Evolutionary conservation across 2,888 invertebrate species (phyloP), one percentile per base, ranked within the genome.

Genomic region (Acleris sparsana): DNA sequence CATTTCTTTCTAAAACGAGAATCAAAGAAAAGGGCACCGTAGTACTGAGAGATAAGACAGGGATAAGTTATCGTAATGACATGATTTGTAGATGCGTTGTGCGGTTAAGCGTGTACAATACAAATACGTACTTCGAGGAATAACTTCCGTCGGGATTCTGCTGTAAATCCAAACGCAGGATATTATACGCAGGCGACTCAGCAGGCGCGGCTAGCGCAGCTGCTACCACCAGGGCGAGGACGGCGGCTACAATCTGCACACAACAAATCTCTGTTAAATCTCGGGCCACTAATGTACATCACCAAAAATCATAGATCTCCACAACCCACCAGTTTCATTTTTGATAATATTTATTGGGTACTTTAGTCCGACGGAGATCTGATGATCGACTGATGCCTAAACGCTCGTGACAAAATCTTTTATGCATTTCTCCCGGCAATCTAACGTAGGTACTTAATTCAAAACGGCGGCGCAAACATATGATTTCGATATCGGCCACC

Each of bases 281-380:
- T 6, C 22, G 18, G 44, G 39, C 18, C 53, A 46, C 11, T 59
- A 13, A 13, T 33, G 39, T 39, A 60, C 18, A 39, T 56, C 51
- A 52, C 60, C 13, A 7, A 39, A 43, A 55, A 29, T 18, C 33
- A n/a, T 46, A 46, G 52, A 62, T 7, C 55, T 20, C 39, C 43
- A 53, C 48, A 62, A 87, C 89, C 74, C 84, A 91, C 92, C 86
- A 87, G 75, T 86, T 92, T 91, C 92, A 92, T 92, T 76, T 80
- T 86, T 86, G 76, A 73, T 79, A 55, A 59, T 68, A 39, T 53
- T 60, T 39, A 11, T 74, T 66, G 74, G 77, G 84, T 79, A 75
- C 76, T 81, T 80, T 80, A 78, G 71, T 80, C 80, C 75, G 77
- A 79, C 77, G 74, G 84, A 77, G 80, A 77, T 71, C 84, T 82